phyloP scores from a whole-genome alignment of 2,797 vertebrate genomes.

The Chelon auratus region DNA sequence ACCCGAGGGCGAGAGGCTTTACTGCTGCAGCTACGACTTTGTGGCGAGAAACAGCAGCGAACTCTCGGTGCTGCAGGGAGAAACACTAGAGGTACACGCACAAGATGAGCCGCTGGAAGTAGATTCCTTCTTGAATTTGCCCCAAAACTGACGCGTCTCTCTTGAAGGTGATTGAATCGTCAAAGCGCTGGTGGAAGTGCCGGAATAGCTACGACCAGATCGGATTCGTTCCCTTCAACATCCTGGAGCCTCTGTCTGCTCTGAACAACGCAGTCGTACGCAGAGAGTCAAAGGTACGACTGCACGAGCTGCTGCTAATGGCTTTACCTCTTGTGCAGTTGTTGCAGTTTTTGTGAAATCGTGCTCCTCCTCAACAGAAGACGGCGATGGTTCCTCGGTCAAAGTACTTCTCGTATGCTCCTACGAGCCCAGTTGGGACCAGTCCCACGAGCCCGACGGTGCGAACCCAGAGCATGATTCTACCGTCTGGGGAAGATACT shows the following conservation, averaged over 20 bases:
- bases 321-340: not conserved
- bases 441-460: constrained; percentile 17
- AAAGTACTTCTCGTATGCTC: constrained; percentile 66
- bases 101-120: not conserved
- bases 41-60: constrained; percentile 91
- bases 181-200: constrained; percentile 92
- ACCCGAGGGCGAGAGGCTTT: constrained; percentile 61
- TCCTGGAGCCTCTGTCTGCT: constrained; percentile 84
- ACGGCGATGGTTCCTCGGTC: constrained; percentile 41
- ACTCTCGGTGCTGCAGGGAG: constrained; percentile 88
- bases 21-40: constrained; percentile 89
- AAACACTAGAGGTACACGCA: constrained; percentile 85
- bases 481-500: constrained; percentile 55
- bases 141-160: constrained; percentile 6
- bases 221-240: constrained; percentile 89
- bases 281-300: constrained; percentile 71
- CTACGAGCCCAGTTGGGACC: constrained; percentile 37
- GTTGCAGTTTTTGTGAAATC: constrained; percentile 1
- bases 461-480: constrained; percentile 64
- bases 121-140: not conserved
- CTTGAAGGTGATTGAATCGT: constrained; percentile 86
- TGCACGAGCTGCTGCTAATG: not conserved
- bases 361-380: constrained; percentile 60
- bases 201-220: constrained; percentile 86
- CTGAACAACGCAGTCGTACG: constrained; percentile 53